phyloP scores from a whole-genome alignment of 2,888 invertebrate genomes.

The Nysson spinosus region DNA sequence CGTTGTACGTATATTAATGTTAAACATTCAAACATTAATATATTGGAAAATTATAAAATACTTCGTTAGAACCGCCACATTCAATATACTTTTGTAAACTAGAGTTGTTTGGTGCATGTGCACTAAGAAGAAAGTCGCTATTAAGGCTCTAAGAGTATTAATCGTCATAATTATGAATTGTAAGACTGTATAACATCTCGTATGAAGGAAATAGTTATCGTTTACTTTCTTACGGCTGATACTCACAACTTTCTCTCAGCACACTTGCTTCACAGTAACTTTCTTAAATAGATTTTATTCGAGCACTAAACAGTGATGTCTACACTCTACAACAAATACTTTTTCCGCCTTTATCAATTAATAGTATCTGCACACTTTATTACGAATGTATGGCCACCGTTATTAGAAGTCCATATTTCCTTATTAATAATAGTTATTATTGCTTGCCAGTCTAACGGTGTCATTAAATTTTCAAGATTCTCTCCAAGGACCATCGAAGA shows the following conservation, averaged over 20 bases:
- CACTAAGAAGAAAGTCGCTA: slow-evolving; percentile 15
- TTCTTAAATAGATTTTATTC: slow-evolving; percentile 66
- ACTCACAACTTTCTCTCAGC: slow-evolving; percentile 9
- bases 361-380: slow-evolving; percentile 19
- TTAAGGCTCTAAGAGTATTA: background rate
- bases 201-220: background rate
- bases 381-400: slow-evolving; percentile 20
- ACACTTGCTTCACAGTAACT: slow-evolving; percentile 6
- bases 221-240: too few species aligned
- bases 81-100: slow-evolving; percentile 1
- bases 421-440: slow-evolving; percentile 41
- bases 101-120: slow-evolving; percentile 3
- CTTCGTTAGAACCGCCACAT: background rate
- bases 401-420: slow-evolving; percentile 19
- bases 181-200: too few species aligned
- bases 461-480: slow-evolving; percentile 16
- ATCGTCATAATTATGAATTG: too few species aligned
- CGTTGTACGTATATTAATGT: too few species aligned
- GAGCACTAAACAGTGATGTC: slow-evolving; percentile 66
- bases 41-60: too few species aligned
- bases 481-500: slow-evolving; percentile 1
- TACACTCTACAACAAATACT: slow-evolving; percentile 62
- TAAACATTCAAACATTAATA: too few species aligned
- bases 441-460: slow-evolving; percentile 35
- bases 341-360: slow-evolving; percentile 20